phyloP scores from a whole-genome alignment of 1,140 invertebrate species.

The Olivierus martensii region DNA sequence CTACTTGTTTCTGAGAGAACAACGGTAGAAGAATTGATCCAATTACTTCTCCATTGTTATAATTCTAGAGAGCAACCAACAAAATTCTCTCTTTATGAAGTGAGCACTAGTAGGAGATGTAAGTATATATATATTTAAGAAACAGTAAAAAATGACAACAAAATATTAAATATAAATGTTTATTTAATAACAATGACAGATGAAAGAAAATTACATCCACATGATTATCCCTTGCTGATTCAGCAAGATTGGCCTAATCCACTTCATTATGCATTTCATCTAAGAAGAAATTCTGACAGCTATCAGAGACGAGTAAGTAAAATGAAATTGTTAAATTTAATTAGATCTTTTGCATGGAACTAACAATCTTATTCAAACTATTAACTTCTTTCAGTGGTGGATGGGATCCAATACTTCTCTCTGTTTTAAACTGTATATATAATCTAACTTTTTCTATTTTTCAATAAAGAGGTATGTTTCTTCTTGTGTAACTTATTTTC shows the following conservation, averaged over 20 bases:
- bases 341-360: no score
- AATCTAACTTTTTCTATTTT: no score
- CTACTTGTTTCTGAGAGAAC: constrained; percentile 75
- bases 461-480: no score
- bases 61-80: constrained; percentile 64
- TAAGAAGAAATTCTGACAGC: constrained; percentile 23
- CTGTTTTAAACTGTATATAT: no score
- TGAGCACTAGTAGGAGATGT: constrained; percentile 29
- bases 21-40: constrained; percentile 74
- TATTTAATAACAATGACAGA: constrained; percentile 28
- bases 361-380: no score
- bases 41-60: constrained; percentile 70
- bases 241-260: constrained; percentile 53
- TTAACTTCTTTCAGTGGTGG: no score
- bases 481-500: background rate
- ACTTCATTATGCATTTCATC: constrained; percentile 26
- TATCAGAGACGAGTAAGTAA: constrained; percentile 7
- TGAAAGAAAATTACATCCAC: constrained; percentile 69
- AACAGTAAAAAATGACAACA: background rate
- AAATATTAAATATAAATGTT: constrained; percentile 3
- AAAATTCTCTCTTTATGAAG: constrained; percentile 76
- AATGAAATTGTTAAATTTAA: no score
- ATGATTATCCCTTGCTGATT: constrained; percentile 67
- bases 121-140: constrained; percentile 8
- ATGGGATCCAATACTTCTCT: no score